Evolutionary conservation across 2,113 vertebrate genomes (phyloP).

Genomic region (Xiphorhynchus elegans): DNA sequence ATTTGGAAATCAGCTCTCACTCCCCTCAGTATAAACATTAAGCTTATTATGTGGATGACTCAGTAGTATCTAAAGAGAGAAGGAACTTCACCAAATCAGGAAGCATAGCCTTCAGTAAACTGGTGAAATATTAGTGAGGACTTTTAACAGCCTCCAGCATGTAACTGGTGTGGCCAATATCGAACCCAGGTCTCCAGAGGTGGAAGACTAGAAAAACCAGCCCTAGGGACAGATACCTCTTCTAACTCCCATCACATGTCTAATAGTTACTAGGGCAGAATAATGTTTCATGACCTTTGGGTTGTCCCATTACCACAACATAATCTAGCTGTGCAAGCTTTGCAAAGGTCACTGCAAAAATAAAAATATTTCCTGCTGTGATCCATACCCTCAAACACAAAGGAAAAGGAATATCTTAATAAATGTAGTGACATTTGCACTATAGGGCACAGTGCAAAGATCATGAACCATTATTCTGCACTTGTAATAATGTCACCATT

Average conservation of each 20-base stretch:
- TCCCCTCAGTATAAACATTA: neutral
- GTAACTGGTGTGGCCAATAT: neutral
- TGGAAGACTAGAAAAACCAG: conserved; percentile 36
- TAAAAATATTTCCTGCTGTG: conserved; percentile 45
- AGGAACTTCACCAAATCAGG: neutral
- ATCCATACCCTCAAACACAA: conserved; percentile 33
- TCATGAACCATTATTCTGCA: conserved; percentile 56
- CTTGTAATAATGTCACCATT: conserved; percentile 46
- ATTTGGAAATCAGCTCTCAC: neutral
- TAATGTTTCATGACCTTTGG: conserved; percentile 69
- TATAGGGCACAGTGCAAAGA: conserved; percentile 56
- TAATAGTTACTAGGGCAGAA: conserved; percentile 69
- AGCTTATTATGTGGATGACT: neutral
- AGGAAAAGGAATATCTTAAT: conserved; percentile 18
- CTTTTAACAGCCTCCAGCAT: neutral
- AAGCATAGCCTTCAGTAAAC: neutral
- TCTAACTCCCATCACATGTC: conserved; percentile 25
- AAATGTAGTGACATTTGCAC: conserved; percentile 68
- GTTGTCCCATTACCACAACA: conserved; percentile 7
- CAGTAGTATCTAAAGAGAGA: neutral
- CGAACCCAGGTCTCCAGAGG: neutral
- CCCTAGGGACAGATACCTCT: conserved; percentile 10
- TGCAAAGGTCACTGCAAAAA: conserved; percentile 61
- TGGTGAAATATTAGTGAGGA: neutral
- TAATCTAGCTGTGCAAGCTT: conserved; percentile 4